Percentiles rank a stretch among this genome's conserved stretches.
Conservation (phyloP, 2,113 vertebrate species). For the Willisornis vidua region DNA sequence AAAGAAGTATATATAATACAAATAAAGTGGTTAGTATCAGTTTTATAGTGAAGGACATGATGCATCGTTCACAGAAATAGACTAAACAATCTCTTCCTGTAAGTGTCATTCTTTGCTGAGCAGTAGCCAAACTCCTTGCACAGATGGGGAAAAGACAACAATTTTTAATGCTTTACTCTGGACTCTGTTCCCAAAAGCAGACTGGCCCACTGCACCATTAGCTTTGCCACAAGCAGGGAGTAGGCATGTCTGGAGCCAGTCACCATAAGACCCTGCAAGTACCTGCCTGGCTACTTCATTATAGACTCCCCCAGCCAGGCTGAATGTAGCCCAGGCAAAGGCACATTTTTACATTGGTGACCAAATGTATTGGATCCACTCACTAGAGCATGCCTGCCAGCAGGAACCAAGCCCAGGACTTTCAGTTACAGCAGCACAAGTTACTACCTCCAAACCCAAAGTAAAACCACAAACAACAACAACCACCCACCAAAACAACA, state of each 20-base stretch:
- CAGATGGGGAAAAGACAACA: neutral
- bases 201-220: neutral
- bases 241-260: neutral
- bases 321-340: neutral
- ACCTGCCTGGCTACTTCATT: no score
- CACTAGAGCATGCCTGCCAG: neutral
- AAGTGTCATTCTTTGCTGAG: neutral
- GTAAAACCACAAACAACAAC: neutral
- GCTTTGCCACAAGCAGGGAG: neutral
- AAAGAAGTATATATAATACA: neutral
- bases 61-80: neutral
- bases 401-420: neutral
- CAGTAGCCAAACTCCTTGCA: neutral
- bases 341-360: neutral
- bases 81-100: neutral
- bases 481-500: accelerated
- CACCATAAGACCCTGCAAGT: no score
- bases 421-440: neutral
- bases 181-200: neutral
- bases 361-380: neutral
- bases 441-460: neutral
- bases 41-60: neutral
- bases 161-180: neutral
- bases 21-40: neutral
- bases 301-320: neutral